Evolutionary conservation across 2,797 vertebrate genomes (phyloP).

Genomic region (Phrynocephalus forsythii): DNA sequence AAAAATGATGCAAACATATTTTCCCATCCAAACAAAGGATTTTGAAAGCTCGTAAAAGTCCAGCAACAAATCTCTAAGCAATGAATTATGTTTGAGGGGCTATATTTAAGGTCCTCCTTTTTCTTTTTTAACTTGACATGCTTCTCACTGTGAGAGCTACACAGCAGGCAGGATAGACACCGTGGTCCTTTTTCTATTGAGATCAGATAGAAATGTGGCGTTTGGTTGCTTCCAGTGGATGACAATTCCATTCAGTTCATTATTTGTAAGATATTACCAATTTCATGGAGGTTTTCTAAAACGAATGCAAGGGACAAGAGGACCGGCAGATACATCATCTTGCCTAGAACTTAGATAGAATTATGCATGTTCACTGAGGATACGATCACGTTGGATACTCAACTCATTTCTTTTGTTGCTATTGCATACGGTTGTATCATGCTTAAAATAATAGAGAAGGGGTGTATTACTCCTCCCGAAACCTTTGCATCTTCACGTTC

Average conservation of each 20-base stretch:
- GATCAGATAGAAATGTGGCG: too few relatives aligned
- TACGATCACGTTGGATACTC: background rate
- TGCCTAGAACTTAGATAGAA: background rate
- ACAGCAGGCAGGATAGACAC: too few relatives aligned
- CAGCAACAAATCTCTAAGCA: background rate
- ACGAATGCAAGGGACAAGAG: too few relatives aligned
- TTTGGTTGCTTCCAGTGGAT: too few relatives aligned
- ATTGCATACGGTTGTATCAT: background rate
- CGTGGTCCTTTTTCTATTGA: too few relatives aligned
- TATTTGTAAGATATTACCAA: too few relatives aligned
- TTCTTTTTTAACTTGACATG: too few relatives aligned
- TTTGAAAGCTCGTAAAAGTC: background rate
- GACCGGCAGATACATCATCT: background rate
- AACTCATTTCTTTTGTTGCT: background rate
- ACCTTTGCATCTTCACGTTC: constrained; percentile 45
- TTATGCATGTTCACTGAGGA: background rate
- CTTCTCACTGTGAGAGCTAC: too few relatives aligned
- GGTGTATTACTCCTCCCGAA: constrained; percentile 54
- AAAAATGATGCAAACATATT: background rate
- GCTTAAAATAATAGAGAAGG: background rate
- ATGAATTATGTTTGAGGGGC: background rate
- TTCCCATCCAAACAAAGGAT: background rate
- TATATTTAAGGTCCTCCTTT: background rate
- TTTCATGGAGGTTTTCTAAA: background rate
- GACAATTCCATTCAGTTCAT: too few relatives aligned